Evolutionary conservation across 1,140 invertebrate species (phyloP).

Genomic region (Apis dorsata): DNA sequence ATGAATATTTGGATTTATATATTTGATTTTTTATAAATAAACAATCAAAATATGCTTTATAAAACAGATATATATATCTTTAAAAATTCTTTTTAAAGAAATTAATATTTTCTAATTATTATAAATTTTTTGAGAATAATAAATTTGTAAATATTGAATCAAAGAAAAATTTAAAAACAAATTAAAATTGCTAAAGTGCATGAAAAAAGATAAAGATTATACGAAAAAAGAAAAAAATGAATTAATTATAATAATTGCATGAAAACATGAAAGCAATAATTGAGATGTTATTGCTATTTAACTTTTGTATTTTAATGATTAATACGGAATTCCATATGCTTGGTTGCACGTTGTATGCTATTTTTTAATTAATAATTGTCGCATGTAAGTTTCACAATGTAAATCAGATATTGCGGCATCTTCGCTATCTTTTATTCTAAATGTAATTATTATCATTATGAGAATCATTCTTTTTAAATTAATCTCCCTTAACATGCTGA

Average conservation of each 20-base stretch:
- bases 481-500: neutral
- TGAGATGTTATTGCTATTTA: neutral
- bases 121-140: too few relatives aligned
- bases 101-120: too few relatives aligned
- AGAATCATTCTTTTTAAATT: conserved; percentile 27
- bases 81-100: too few relatives aligned
- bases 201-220: too few relatives aligned
- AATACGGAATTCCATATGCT: conserved; percentile 9
- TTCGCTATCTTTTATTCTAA: neutral
- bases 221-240: too few relatives aligned
- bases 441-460: conserved; percentile 21
- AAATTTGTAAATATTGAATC: too few relatives aligned
- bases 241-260: too few relatives aligned
- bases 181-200: neutral
- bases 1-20: too few relatives aligned
- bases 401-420: neutral
- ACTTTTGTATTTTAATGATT: conserved; percentile 29
- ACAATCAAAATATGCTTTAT: too few relatives aligned
- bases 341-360: conserved; percentile 27
- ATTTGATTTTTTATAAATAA: too few relatives aligned
- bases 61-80: too few relatives aligned
- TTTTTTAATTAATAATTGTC: conserved; percentile 41
- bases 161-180: too few relatives aligned
- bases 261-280: neutral
- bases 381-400: neutral